Base-by-base conservation (phyloP, 1,140 invertebrate species). In the Drosophila repleta region DNA sequence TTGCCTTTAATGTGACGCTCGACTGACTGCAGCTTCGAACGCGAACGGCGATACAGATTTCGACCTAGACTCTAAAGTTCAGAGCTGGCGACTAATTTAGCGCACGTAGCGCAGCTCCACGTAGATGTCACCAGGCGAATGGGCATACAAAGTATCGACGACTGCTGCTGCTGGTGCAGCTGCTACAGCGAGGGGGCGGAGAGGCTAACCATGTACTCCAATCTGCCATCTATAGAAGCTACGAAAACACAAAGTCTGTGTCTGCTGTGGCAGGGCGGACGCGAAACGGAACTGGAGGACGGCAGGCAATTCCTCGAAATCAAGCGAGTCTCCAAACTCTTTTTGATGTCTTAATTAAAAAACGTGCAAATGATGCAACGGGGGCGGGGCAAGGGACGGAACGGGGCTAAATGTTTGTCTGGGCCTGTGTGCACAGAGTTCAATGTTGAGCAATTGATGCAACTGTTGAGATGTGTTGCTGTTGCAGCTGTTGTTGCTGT, bases 281-380 rank as follows among this genome's bases (percentile, higher is more conserved):
- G 26, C 26, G 26, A 29, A 52, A 45, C 57, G 48, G 18, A 5
- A 46, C 20, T 29, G 68, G 46, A 49, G 61, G 52, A 70, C 45
- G 49, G 62, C 56, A 67, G 78, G 55, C 76, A 74, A 90, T 90
- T 90, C 87, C 77, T 88, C 76, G 87, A 90, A 90, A 90, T 90
- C 87, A 84, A 80, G 71, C 58, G 67, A 90, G 87, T 90, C 69
- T 72, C 87, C 87, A 90, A 90, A 90, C 79, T 89, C 80, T 76
- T 87, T 90, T 90, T 90, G 87, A 90, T 90, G 87, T 90, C 87
- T 90, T 90, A 90, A 90, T 90, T 90, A 90, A 90, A 90, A 89
- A 90, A 87, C 82, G 82, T 87, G 83, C 83, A 87, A 87, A 88
- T 87, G 84, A 89, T 84, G 62, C 80, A 49, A 63, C 43, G 24